These are phyloP conservation scores for Mycteria americana DNA, from an alignment of 2,797 vertebrate genomes.

Conservation along the genomic window DNA sequence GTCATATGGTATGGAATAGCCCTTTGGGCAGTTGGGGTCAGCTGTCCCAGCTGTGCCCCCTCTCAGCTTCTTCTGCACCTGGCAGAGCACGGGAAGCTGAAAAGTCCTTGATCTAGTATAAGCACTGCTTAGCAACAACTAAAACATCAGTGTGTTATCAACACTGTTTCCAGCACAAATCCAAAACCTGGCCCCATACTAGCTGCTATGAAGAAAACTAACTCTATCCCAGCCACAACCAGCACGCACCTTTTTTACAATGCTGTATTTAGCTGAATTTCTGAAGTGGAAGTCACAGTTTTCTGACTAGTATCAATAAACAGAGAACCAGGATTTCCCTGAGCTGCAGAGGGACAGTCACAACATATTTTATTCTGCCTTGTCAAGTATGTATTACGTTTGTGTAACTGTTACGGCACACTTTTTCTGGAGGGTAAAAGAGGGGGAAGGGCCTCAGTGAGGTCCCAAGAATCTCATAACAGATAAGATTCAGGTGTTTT, in stretches of 20 bases:
- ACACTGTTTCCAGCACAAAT: no score
- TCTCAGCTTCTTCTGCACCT: no score
- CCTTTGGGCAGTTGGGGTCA: no score
- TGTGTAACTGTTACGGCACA: not conserved
- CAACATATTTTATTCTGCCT: not conserved
- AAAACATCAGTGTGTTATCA: no score
- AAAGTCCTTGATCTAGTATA: no score
- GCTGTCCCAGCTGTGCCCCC: no score
- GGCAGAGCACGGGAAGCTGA: no score
- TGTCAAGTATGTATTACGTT: fast-evolving
- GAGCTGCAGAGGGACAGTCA: not conserved
- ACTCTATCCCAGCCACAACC: no score
- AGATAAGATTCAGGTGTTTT: not conserved
- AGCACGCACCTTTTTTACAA: not conserved
- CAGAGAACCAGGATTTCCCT: not conserved
- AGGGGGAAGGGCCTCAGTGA: not conserved
- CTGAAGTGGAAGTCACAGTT: not conserved
- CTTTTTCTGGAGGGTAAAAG: not conserved
- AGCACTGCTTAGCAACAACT: no score
- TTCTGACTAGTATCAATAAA: not conserved
- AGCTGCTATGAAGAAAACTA: no score
- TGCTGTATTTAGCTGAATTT: not conserved
- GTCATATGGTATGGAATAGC: no score
- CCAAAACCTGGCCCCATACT: no score
- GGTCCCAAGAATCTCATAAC: not conserved